Conservation (phyloP, 2,113 vertebrate species). For the Thamnaconus septentrionalis region DNA sequence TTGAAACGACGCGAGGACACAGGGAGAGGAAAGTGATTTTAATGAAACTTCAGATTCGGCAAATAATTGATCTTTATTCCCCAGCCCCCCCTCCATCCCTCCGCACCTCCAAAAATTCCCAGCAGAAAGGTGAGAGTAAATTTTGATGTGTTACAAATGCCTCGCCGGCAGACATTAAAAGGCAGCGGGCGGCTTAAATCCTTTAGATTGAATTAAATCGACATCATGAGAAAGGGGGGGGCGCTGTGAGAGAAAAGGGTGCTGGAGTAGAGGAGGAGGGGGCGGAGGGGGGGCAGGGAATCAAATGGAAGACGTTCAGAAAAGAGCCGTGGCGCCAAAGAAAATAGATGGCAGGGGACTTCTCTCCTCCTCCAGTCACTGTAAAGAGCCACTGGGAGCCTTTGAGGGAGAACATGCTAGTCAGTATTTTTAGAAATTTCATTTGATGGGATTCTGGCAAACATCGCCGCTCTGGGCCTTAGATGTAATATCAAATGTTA, state of each 20-base stretch:
- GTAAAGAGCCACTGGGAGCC: conserved; percentile 66
- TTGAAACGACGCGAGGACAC: conserved; percentile 94
- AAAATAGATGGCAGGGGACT: conserved; percentile 83
- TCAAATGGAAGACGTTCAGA: conserved; percentile 91
- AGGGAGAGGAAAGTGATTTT: conserved; percentile 82
- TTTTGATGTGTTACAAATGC: conserved; percentile 81
- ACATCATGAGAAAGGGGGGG: conserved; percentile 78
- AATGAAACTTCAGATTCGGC: conserved; percentile 98
- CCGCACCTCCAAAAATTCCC: conserved; percentile 54
- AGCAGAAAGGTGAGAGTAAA: conserved; percentile 83
- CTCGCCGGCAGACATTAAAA: conserved; percentile 73
- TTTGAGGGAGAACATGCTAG: conserved; percentile 71
- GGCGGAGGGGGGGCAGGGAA: conserved; percentile 74
- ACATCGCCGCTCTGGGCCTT: conserved; percentile 74
- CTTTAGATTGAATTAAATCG: conserved; percentile 82
- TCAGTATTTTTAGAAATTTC: conserved; percentile 77
- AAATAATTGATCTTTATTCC: conserved; percentile 89
- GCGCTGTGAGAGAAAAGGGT: conserved; percentile 46
- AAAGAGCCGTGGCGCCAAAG: conserved; percentile 84
- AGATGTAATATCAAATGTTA: conserved; percentile 81
- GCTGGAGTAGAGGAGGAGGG: neutral
- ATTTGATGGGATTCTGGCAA: conserved; percentile 79
- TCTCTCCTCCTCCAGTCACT: conserved; percentile 66
- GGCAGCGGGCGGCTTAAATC: conserved; percentile 74
- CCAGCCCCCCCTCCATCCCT: conserved; percentile 35